phyloP scores from a whole-genome alignment of 2,113 vertebrate species.

The Pangasianodon hypophthalmus region DNA sequence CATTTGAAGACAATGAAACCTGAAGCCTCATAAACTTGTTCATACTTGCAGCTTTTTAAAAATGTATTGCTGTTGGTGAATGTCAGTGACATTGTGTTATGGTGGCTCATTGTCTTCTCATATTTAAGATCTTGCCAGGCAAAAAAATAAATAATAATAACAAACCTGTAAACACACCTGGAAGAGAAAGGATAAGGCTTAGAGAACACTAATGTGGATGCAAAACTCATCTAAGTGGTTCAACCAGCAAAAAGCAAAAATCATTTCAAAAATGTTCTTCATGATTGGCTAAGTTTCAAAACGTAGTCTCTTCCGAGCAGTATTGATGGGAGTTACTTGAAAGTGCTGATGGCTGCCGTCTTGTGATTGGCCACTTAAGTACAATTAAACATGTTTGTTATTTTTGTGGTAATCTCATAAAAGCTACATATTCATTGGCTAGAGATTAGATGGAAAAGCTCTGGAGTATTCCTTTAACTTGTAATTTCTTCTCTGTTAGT shows the following conservation, averaged over 20 bases:
- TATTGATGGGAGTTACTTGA: neutral
- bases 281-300: neutral
- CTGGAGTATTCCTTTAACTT: neutral
- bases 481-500: too few relatives aligned
- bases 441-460: neutral
- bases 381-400: neutral
- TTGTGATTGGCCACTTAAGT: neutral
- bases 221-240: neutral
- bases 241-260: too few relatives aligned
- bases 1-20: slow-evolving; percentile 11
- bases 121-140: slow-evolving; percentile 86
- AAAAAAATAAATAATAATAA: slow-evolving; percentile 38
- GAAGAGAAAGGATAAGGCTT: neutral
- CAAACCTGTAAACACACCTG: neutral
- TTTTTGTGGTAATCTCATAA: neutral
- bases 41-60: slow-evolving; percentile 19
- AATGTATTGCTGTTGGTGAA: slow-evolving; percentile 58
- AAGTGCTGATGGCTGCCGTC: neutral
- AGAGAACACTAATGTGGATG: neutral
- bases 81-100: slow-evolving; percentile 80
- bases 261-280: neutral
- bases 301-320: neutral
- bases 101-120: slow-evolving; percentile 76
- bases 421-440: neutral
- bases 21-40: slow-evolving; percentile 22